Conservation (phyloP, 2,888 invertebrate species). For the Hydriomena furcata region DNA sequence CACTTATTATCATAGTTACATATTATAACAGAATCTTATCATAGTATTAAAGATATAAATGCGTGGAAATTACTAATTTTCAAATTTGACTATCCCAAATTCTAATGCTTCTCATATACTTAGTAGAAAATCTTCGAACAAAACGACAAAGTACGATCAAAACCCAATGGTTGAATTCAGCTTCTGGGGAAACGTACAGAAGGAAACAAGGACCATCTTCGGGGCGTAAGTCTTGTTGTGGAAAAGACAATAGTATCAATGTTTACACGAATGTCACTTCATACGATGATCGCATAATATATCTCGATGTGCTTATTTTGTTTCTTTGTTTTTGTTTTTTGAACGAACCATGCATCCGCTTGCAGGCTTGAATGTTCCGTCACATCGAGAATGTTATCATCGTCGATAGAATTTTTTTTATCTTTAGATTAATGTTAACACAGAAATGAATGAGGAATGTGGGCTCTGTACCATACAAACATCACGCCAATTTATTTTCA, state of each 20-base stretch:
- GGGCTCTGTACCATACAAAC: conserved; percentile 69
- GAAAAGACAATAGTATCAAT: conserved; percentile 42
- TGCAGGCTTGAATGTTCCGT: conserved; percentile 70
- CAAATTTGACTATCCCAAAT: conserved; percentile 26
- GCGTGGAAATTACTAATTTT: conserved; percentile 30
- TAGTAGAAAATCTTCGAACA: conserved; percentile 71
- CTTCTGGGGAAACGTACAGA: conserved; percentile 80
- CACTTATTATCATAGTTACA: conserved; percentile 23
- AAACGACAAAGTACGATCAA: conserved; percentile 71
- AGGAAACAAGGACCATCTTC: conserved; percentile 84
- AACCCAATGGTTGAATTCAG: conserved; percentile 64
- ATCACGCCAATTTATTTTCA: conserved; percentile 46
- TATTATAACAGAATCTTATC: conserved; percentile 18
- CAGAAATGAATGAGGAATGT: conserved; percentile 65
- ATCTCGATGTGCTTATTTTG: conserved; percentile 77
- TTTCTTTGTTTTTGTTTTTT: conserved; percentile 56
- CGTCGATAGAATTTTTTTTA: conserved; percentile 52
- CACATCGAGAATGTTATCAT: conserved; percentile 80
- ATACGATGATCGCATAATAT: conserved; percentile 75
- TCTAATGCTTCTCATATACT: conserved; percentile 48
- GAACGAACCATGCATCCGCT: conserved; percentile 67
- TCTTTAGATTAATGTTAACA: conserved; percentile 49
- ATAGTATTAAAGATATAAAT: conserved; percentile 21
- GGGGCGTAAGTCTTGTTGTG: conserved; percentile 84
- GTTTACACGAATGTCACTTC: conserved; percentile 50